Evolutionary conservation across 2,888 invertebrate species (phyloP).

Genomic region (Tryphoninae sp.): DNA sequence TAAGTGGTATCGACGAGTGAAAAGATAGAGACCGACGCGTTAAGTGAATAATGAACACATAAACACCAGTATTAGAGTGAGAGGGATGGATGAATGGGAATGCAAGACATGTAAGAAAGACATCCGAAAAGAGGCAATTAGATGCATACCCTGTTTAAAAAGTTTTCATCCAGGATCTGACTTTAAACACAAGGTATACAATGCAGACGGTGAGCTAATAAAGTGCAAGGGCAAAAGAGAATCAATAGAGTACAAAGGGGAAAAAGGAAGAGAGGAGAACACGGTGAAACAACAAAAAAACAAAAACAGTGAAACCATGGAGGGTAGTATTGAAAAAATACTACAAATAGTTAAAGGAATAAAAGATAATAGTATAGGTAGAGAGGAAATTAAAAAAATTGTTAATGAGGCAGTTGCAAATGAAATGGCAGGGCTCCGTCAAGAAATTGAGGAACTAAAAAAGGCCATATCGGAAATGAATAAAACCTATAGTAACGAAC

Average conservation of each 20-base stretch:
- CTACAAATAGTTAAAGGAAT: constrained; percentile 28
- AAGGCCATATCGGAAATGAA: background rate
- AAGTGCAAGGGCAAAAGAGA: too few relatives aligned
- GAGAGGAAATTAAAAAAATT: constrained; percentile 25
- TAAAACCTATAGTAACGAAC: background rate
- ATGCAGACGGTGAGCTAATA: too few relatives aligned
- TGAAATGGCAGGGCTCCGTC: constrained; percentile 1
- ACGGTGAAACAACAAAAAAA: too few relatives aligned
- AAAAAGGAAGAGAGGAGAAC: too few relatives aligned
- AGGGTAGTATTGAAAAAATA: background rate
- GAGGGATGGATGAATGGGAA: background rate
- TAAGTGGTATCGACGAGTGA: too few relatives aligned
- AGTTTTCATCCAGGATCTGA: background rate
- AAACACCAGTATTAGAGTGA: background rate
- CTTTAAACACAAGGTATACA: background rate
- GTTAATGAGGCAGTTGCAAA: background rate
- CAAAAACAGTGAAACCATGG: background rate
- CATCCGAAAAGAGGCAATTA: background rate
- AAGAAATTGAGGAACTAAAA: constrained; percentile 27
- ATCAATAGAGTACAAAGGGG: too few relatives aligned
- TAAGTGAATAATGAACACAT: background rate
- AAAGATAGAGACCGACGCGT: too few relatives aligned
- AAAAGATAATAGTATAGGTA: constrained; percentile 15
- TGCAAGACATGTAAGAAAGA: too few relatives aligned
- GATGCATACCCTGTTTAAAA: constrained; percentile 10